Evolutionary conservation across 2,888 invertebrate genomes (phyloP).

Genomic region (Campopleginae sp.): DNA sequence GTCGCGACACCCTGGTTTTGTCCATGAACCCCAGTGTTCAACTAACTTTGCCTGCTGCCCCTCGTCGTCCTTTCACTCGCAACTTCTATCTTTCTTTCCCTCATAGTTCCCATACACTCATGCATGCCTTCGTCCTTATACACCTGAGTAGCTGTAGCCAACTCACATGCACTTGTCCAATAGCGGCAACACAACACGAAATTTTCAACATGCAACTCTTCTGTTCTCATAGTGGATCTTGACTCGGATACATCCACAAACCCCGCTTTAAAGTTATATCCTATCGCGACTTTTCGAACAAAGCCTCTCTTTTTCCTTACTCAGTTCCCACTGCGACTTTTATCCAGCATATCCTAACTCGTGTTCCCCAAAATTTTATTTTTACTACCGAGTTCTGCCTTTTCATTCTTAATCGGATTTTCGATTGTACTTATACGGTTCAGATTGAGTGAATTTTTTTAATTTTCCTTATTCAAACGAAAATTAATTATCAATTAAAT

Average conservation of each 20-base stretch:
- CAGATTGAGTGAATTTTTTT: neutral
- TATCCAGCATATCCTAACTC: constrained; percentile 18
- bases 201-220: constrained; percentile 41
- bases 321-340: constrained; percentile 33
- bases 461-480: neutral
- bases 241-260: constrained; percentile 38
- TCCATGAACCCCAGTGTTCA: constrained; percentile 68
- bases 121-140: constrained; percentile 29
- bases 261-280: constrained; percentile 76
- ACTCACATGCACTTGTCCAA: constrained; percentile 12
- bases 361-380: neutral
- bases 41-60: constrained; percentile 49
- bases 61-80: constrained; percentile 55
- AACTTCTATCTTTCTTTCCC: constrained; percentile 59
- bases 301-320: constrained; percentile 38
- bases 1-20: constrained; percentile 83
- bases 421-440: neutral
- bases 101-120: constrained; percentile 55
- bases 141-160: neutral
- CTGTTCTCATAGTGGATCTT: constrained; percentile 38
- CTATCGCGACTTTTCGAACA: constrained; percentile 65
- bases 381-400: neutral
- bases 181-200: constrained; percentile 18
- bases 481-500: neutral
- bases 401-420: neutral